Percentiles rank a stretch among this genome's conserved stretches.
These are phyloP conservation scores for Enoplosus armatus DNA, from an alignment of 2,797 vertebrate species.

Conservation along the genomic window DNA sequence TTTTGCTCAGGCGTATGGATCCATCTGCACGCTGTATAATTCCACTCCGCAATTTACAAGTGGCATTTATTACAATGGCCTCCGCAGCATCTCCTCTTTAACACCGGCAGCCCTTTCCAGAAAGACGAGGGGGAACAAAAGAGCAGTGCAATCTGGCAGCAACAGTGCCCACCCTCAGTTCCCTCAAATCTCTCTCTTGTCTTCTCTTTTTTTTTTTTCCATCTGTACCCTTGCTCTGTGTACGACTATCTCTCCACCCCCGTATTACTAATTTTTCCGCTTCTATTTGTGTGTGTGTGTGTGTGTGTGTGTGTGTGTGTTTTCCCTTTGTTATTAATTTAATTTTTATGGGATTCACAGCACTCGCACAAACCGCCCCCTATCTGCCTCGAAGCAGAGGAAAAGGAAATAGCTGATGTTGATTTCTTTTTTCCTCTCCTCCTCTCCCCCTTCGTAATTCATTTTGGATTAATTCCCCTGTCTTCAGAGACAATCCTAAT, in stretches of 20 bases:
- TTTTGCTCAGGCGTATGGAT: conserved; percentile 79
- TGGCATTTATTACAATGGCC: conserved; percentile 85
- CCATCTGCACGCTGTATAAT: conserved; percentile 83
- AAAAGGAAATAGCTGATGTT: conserved; percentile 83
- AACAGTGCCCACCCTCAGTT: conserved; percentile 78
- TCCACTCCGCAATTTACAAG: conserved; percentile 83
- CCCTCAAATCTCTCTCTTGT: conserved; percentile 67
- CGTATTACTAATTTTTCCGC: conserved; percentile 66
- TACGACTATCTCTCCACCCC: conserved; percentile 70
- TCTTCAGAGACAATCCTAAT: conserved; percentile 86
- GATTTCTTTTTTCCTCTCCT: conserved; percentile 59
- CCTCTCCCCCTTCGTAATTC: conserved; percentile 74
- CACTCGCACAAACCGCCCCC: conserved; percentile 73
- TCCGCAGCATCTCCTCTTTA: conserved; percentile 78
- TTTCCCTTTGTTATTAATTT: conserved; percentile 78
- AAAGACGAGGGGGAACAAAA: conserved; percentile 76
- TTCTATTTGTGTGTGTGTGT: conserved; percentile 66
- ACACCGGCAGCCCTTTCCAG: conserved; percentile 75
- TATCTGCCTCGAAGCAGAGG: conserved; percentile 79
- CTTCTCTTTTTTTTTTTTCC: conserved; percentile 55
- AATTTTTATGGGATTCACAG: conserved; percentile 80
- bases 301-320: conserved; percentile 55
- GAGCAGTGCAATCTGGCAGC: conserved; percentile 82
- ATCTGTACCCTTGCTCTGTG: conserved; percentile 71
- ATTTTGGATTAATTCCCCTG: conserved; percentile 86